Evolutionary conservation across 1,140 invertebrate genomes (phyloP), one percentile per base, ranked within the genome.

Genomic region (Tetragonula clypearis): DNA sequence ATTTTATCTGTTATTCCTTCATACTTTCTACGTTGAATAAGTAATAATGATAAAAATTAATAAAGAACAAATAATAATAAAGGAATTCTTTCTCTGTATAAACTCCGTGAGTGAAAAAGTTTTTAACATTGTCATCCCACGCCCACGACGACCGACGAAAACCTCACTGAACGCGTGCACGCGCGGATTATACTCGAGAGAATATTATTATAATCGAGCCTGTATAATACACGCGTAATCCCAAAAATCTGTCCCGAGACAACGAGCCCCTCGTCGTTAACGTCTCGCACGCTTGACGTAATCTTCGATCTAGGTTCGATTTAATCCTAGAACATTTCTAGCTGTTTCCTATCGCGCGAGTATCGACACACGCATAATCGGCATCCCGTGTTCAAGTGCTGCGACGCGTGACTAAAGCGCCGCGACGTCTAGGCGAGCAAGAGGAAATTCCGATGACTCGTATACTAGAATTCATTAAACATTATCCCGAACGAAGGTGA

Each of bases 361-460:
- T 12, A 69, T 85, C 69, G 69, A 75, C 19, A 53, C 53, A 35
- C 65, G n/a, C n/a, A 53, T 68, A 84, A 80, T 88, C 58, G 79
- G 41, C 30, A 53, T 69, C 23, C 62, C 21, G 55, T 74, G 78
- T 83, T 69, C 73, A 35, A 65, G 76, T 62, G 53, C 71, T 30
- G 4, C 55, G 77, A 49, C 62, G 75, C 85, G 30, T 69, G 74
- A 71, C 77, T 78, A 81, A 82, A 89, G 17, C 58, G 62, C 8
- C 30, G 60, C 56, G 80, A 88, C 84, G 85, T 60, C 58, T 11
- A 58, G 78, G 26, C 14, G 26, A 35, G 74, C 60, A 62, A 68
- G 77, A 87, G 82, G 81, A 78, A 84, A 86, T 69, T 58, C 81
- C 78, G 79, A 90, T 89, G 86, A 87, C 89, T 87, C 82, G 79